phyloP scores from a whole-genome alignment of 1,140 invertebrate genomes.

The Pseudomyrmex pallidus region DNA sequence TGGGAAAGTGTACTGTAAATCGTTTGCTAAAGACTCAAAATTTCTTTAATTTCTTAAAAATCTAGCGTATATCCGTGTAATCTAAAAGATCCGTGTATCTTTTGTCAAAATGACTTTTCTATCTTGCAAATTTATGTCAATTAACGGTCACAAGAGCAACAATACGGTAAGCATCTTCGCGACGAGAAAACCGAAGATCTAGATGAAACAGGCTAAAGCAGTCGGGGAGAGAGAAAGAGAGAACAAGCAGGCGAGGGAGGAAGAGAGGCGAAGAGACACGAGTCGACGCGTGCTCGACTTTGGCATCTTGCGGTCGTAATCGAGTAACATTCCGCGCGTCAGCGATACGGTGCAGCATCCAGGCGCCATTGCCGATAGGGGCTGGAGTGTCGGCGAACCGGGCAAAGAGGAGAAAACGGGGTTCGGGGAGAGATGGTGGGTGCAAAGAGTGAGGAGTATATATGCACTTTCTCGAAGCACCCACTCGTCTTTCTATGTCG shows the following conservation, averaged over 20 bases:
- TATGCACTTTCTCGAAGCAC: conserved; percentile 73
- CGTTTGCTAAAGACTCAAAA: no score
- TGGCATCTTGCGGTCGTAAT: conserved; percentile 53
- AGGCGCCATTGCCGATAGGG: conserved; percentile 43
- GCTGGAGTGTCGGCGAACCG: conserved; percentile 33
- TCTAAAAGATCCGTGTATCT: background rate
- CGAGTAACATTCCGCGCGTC: conserved; percentile 53
- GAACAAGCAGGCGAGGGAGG: background rate
- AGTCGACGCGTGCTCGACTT: conserved; percentile 47
- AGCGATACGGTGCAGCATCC: conserved; percentile 48
- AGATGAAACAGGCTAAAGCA: background rate
- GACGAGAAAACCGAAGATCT: background rate
- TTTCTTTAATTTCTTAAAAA: no score
- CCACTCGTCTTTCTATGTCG: conserved; percentile 75
- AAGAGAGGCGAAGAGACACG: background rate
- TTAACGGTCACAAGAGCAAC: background rate
- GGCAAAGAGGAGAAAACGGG: conserved; percentile 36
- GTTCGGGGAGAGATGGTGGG: conserved; percentile 18
- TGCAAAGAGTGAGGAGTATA: conserved; percentile 61
- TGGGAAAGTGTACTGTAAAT: no score
- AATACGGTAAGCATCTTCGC: no score
- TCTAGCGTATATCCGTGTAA: background rate
- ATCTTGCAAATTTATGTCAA: background rate
- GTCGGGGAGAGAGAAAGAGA: background rate
- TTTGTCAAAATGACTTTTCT: background rate